Base-by-base conservation (phyloP, 2,888 invertebrate genomes). In the Amblyjoppa proteus region DNA sequence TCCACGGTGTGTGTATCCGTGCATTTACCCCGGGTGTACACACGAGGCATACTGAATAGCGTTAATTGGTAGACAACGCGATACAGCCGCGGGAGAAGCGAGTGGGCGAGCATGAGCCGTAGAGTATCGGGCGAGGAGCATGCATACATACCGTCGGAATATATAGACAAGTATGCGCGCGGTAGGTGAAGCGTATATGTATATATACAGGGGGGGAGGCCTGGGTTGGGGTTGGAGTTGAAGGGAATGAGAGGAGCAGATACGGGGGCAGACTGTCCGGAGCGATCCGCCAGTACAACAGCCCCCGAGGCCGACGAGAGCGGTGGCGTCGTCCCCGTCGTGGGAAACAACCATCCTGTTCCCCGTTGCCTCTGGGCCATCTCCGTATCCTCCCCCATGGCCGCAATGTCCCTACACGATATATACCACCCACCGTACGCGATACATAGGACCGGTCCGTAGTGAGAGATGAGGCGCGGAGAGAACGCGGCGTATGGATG, bases 31-130 rank as follows among this genome's bases (percentile, higher is more conserved):
- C 41, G 68, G 49, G 58, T 75, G 79, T 82, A 81, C 83, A 83
- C 85, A 77, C 69, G 82, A 78, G 82, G 87, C 85, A 86, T 88
- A 87, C 90, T 91, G 90, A 91, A 92, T 92, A 90, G 91, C 92
- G 91, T 92, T 92, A 92, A 92, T 92, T 92, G 91, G 92, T 91
- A 91, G 91, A 92, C 92, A 92, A 91, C 89, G 90, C 88, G 89
- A 90, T 89, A 90, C 87, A 88, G 88, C 71, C 58, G 16, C 41
- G 75, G 73, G 74, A 61, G 64, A 41, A 71, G 75, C 51, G 85
- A 70, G 86, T 82, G 82, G 87, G 87, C 83, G 88, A 79, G 88
- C 88, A 89, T 88, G 90, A 89, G 87, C 88, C 84, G 79, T 68
- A 85, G 83, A 88, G 88, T 80, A 87, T 49, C 79, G 88, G 76